A percentile compares a stretch with the other conserved stretches of the same genome.
Evolutionary conservation across 2,888 invertebrate genomes (phyloP).

Genomic region (Protodeltote pygarga): DNA sequence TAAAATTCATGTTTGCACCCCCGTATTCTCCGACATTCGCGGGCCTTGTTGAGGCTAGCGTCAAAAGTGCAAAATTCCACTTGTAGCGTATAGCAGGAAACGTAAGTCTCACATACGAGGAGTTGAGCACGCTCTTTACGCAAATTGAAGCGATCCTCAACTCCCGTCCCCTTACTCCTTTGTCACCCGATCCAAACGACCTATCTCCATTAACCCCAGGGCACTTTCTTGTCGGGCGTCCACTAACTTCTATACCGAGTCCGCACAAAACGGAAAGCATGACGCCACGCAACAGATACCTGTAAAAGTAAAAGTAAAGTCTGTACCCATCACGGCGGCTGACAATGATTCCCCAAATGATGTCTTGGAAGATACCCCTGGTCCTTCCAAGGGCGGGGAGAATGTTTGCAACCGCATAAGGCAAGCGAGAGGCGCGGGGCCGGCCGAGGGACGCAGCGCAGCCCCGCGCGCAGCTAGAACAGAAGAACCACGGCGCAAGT

Average conservation of each 20-base stretch:
- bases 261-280: neutral
- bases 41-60: no score
- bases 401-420: no score
- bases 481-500: no score
- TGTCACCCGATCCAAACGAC: constrained; percentile 30
- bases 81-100: no score
- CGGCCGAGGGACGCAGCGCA: no score
- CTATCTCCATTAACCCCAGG: constrained; percentile 26
- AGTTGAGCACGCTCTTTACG: no score
- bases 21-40: constrained; percentile 24
- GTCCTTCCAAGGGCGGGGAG: neutral
- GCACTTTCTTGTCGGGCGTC: constrained; percentile 35
- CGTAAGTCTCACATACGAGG: no score
- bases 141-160: no score
- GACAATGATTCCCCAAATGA: no score
- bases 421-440: no score
- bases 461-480: no score
- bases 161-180: constrained; percentile 31
- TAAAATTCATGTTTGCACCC: constrained; percentile 31
- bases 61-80: no score
- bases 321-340: neutral
- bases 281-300: neutral
- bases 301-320: neutral
- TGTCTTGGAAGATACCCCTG: neutral
- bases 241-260: constrained; percentile 22